Evolutionary conservation across 2,888 invertebrate genomes (phyloP).

Genomic region (Mesorhabditis sp.): DNA sequence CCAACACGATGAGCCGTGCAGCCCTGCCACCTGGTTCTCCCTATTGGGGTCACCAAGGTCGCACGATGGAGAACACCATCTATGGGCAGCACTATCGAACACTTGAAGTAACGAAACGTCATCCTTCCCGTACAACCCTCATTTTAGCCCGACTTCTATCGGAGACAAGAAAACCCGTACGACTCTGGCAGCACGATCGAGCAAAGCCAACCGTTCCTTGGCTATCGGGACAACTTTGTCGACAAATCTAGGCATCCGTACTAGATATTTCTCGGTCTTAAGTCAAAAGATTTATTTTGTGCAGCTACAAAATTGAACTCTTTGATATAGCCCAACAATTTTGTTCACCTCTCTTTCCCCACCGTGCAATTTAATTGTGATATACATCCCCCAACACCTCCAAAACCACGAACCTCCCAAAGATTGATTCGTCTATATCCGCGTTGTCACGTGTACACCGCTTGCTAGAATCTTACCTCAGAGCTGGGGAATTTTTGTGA

Average conservation of each 20-base stretch:
- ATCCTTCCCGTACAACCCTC: neutral
- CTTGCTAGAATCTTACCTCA: too few species aligned
- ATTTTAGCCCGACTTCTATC: conserved; percentile 4
- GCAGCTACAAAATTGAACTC: too few species aligned
- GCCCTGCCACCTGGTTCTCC: neutral
- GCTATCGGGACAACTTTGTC: conserved; percentile 1
- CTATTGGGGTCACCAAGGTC: neutral
- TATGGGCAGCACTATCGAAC: conserved; percentile 4
- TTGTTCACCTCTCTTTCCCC: too few species aligned
- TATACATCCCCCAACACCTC: too few species aligned
- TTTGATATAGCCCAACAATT: too few species aligned
- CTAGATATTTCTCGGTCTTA: too few species aligned
- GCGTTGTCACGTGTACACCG: too few species aligned
- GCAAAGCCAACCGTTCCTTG: neutral
- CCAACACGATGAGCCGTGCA: neutral
- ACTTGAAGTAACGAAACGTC: neutral
- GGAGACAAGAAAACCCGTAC: conserved; percentile 4
- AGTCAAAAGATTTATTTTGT: too few species aligned
- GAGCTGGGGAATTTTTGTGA: too few species aligned
- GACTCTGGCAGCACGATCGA: neutral
- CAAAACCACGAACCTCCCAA: too few species aligned
- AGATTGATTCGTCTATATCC: too few species aligned
- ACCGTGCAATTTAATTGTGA: too few species aligned
- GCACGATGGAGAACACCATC: neutral
- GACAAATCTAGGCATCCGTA: neutral